phyloP scores from a whole-genome alignment of 2,888 invertebrate species.

The Hermodice carunculata region DNA sequence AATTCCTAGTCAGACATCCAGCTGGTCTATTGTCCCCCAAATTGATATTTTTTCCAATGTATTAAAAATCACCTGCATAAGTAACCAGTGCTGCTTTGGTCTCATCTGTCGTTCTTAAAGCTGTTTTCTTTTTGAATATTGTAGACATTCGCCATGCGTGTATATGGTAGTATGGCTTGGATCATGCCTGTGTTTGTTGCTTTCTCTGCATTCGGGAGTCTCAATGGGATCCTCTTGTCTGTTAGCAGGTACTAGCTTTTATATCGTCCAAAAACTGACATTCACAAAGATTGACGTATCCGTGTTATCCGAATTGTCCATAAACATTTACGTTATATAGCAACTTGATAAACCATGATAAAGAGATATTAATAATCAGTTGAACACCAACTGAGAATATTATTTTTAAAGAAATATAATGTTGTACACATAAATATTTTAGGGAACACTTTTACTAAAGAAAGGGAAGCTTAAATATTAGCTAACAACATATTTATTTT shows the following conservation, averaged over 20 bases:
- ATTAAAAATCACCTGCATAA: background rate
- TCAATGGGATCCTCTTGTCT: conserved; percentile 87
- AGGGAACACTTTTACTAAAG: no score
- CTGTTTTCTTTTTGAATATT: background rate
- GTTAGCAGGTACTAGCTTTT: conserved; percentile 33
- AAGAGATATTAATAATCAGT: no score
- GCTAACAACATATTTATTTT: no score
- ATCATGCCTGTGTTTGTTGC: conserved; percentile 95
- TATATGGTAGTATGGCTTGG: conserved; percentile 87
- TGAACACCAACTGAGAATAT: no score
- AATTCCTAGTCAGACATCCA: no score
- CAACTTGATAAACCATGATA: no score
- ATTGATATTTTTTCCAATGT: no score
- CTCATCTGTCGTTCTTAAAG: background rate
- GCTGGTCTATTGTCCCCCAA: background rate
- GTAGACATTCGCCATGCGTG: conserved; percentile 77
- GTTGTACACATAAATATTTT: no score
- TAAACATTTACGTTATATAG: no score
- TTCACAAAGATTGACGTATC: background rate
- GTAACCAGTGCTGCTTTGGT: background rate
- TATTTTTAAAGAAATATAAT: no score
- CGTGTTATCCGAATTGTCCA: background rate
- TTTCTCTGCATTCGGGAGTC: conserved; percentile 90
- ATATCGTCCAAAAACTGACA: no score
- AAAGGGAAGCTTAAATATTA: no score